Evolutionary conservation across 2,797 vertebrate genomes (phyloP), one percentile per base, ranked within the genome.

Genomic region (Hemibagrus guttatus): DNA sequence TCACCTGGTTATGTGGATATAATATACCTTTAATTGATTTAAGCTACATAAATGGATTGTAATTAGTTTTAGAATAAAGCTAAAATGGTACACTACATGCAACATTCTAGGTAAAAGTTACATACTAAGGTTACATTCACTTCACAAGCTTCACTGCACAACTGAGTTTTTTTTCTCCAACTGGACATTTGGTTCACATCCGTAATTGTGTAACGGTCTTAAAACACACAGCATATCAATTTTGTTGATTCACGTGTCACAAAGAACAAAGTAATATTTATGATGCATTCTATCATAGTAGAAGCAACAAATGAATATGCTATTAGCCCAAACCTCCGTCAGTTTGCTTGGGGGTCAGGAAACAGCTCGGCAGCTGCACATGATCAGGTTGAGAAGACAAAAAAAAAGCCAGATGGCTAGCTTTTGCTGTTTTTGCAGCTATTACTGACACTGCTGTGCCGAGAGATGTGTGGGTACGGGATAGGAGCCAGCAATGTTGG

Each of bases 381-480:
- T 52, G n/a, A 82, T 82, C n/a, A 54, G 63, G 63, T 35, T 5
- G 63, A 31, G n/a, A 31, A 54, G 81, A 28, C 19, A 2, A 82
- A 35, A 68, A n/a, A 42, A 52, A 54, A 82, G 63, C n/a, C 81
- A 82, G 64, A 82, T 82, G 46, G 63, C 81, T 54, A 52, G 81
- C 39, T 49, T 81, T 81, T 64, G 78, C 80, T 49, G 61, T 81
- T 81, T 81, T 82, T 54, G 81, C 46, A 68, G 81, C 81, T 54
- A 82, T 82, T 68, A 54, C n/a, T 82, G 63, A 46, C 81, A 68
- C 81, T 54, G 46, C 46, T 68, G 19, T 82, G 63, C 63, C 46
- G 6, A 82, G 81, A n/a, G 28, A 52, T 68, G 64, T 68, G 81
- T 82, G 81, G 63, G 46, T 16, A 31, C 5, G 46, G 81, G 81